Evolutionary conservation across 30 jellyfish, hydroid and myxozoan genomes (phyloP), one percentile per base, ranked within the genome.

Genomic region (Turritopsis dohrnii): DNA sequence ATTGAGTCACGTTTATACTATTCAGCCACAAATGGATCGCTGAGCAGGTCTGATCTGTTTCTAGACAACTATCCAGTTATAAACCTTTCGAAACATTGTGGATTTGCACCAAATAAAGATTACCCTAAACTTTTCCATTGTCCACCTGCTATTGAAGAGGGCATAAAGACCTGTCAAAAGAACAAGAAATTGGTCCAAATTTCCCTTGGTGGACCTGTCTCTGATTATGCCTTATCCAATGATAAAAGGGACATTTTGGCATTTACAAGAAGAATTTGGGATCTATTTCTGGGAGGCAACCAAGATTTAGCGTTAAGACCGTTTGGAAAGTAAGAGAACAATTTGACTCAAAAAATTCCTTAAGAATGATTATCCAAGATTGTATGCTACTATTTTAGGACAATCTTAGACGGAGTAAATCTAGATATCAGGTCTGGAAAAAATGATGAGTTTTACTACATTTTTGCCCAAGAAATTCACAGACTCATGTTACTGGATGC

Each of bases 301-400:
- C 72, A 69, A 66, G 75, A 5, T 66, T 84, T 52, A 69, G 75
- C 52, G 28, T 74, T 90, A 28, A 81, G 97, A 53, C 97, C 97
- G 9, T 90, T 90, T 83, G 97, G 97, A 53, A 83, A 85, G 97
- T 90, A 83, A n/a, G n/a, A n/a, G n/a, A n/a, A n/a, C n/a, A n/a
- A n/a, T n/a, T n/a, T n/a, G n/a, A n/a, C n/a, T n/a, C n/a, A n/a
- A n/a, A 41, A 3, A 41, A 13, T n/a, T n/a, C 60, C 60, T 41
- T 41, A n/a, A n/a, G n/a, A n/a, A n/a, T 41, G 60, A 41, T 41
- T 41, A 3, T 41, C 13, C 5, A 41, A 41, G 13, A 5, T 41
- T 41, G 60, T 41, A 41, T 41, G 60, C 60, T 41, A 41, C 60
- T 52, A 21, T 30, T 75, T n/a, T 81, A 93, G 98, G 77, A 87